Percentiles rank a stretch among this genome's conserved stretches.
Conservation (phyloP, 2,888 invertebrate genomes). For the Noctua fimbriata region DNA sequence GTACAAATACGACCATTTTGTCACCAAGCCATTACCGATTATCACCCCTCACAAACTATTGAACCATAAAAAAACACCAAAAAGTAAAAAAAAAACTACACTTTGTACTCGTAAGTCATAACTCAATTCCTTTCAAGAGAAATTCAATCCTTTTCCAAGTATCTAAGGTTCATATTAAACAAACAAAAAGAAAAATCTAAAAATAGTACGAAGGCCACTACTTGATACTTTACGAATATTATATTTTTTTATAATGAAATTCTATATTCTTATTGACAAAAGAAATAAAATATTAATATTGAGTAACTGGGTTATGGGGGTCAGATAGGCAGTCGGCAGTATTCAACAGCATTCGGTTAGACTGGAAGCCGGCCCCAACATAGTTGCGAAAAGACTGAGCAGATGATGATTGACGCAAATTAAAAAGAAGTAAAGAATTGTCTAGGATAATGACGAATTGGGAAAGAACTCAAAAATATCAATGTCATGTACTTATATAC, state of each 20-base stretch:
- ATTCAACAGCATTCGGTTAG: not conserved
- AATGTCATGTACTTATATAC: not conserved
- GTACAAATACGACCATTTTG: not conserved
- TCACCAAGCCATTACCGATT: conserved; percentile 8
- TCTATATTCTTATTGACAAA: not conserved
- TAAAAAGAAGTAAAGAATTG: not conserved
- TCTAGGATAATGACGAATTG: not conserved
- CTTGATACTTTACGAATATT: conserved; percentile 37
- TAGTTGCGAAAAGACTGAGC: not conserved
- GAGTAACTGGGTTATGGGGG: not conserved
- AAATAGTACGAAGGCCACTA: conserved; percentile 32
- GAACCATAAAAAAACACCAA: conserved; percentile 3
- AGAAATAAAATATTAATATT: not conserved
- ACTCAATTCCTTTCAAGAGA: not conserved
- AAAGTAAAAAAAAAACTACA: conserved; percentile 10
- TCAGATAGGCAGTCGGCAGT: not conserved
- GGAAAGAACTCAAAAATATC: not conserved
- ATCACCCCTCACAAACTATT: conserved; percentile 37
- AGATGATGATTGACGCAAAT: not conserved
- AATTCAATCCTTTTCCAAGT: not conserved
- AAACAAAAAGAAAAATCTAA: conserved; percentile 1
- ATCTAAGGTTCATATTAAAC: not conserved
- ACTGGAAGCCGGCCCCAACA: not conserved
- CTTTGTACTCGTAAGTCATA: not conserved
- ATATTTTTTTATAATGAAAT: conserved; percentile 6